These are phyloP conservation scores for Borostomias antarcticus DNA, from an alignment of 2,797 vertebrate species.

Conservation along the genomic window DNA sequence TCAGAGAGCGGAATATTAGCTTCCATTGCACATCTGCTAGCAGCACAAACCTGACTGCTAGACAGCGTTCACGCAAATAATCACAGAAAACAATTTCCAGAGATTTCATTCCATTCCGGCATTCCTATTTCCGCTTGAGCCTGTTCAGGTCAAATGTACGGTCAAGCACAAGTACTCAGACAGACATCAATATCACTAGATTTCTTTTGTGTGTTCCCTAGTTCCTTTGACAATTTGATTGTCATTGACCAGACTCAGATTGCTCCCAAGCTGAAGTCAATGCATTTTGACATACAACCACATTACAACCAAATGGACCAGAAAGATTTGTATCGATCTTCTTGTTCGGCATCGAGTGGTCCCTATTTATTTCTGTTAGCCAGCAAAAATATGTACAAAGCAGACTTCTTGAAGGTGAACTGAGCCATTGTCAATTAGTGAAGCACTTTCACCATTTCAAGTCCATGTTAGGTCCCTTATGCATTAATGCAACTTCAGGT, in stretches of 20 bases:
- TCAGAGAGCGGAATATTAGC: neutral
- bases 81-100: too few relatives aligned
- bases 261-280: constrained; percentile 39
- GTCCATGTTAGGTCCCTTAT: neutral
- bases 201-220: constrained; percentile 26
- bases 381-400: constrained; percentile 26
- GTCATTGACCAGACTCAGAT: constrained; percentile 58
- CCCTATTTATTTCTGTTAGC: constrained; percentile 52
- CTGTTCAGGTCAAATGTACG: constrained; percentile 13
- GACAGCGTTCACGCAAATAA: too few relatives aligned
- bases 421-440: neutral
- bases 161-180: constrained; percentile 31
- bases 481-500: too few relatives aligned
- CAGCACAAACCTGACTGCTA: too few relatives aligned
- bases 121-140: neutral
- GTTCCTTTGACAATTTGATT: constrained; percentile 39
- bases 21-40: too few relatives aligned
- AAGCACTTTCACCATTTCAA: neutral
- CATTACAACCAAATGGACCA: constrained; percentile 53
- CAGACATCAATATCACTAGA: constrained; percentile 28
- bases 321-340: constrained; percentile 63
- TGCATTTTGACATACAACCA: constrained; percentile 30
- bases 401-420: constrained; percentile 20
- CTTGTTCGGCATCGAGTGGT: constrained; percentile 45
- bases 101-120: neutral